Conservation (phyloP, 2,888 invertebrate species). For the Catocala sponsa region DNA sequence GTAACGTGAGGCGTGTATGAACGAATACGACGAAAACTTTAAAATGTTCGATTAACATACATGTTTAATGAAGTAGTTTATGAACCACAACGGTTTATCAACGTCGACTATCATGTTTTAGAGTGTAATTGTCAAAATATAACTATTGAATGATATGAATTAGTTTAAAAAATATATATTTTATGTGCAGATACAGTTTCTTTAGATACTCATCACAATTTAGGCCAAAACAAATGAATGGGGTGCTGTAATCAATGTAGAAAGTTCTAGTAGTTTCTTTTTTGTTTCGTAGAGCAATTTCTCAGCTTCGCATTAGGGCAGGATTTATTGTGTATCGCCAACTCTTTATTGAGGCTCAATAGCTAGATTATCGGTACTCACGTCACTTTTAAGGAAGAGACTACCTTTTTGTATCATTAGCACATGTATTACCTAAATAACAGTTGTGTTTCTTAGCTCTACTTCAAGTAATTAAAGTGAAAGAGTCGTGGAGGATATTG, state of each 20-base stretch:
- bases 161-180: not conserved
- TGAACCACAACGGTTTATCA: no score
- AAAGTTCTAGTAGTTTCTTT: slow-evolving; percentile 1
- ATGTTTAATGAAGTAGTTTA: no score
- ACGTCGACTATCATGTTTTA: no score
- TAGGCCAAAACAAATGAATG: slow-evolving; percentile 3
- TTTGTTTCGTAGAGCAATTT: slow-evolving; percentile 21
- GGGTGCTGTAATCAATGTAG: slow-evolving; percentile 4
- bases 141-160: no score
- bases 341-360: slow-evolving; percentile 38
- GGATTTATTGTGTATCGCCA: slow-evolving; percentile 34
- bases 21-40: no score
- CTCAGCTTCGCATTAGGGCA: slow-evolving; percentile 30
- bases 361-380: slow-evolving; percentile 30
- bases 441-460: no score
- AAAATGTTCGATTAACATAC: no score
- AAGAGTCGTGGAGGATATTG: no score
- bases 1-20: no score
- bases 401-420: slow-evolving; percentile 43
- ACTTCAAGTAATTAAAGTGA: no score
- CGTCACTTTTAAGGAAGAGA: slow-evolving; percentile 26
- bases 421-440: no score
- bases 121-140: no score
- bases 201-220: not conserved
- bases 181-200: not conserved